phyloP scores from a whole-genome alignment of 2,113 vertebrate species.

The Mus pahari region DNA sequence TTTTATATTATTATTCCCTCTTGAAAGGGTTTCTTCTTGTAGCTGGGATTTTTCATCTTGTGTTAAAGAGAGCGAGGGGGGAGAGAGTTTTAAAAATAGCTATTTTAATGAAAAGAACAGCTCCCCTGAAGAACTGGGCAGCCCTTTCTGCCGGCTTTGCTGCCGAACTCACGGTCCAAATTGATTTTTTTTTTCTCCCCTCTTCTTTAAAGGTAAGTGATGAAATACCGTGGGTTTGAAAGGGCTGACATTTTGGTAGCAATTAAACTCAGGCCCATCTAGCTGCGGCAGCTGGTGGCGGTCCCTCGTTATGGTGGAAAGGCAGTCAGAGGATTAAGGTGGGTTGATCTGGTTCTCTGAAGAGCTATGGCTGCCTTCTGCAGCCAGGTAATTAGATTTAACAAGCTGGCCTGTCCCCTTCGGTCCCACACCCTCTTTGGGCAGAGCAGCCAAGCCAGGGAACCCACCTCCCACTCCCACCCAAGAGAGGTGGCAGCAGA shows the following conservation, averaged over 20 bases:
- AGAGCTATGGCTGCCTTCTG: conserved; percentile 49
- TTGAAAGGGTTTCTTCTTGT: conserved; percentile 84
- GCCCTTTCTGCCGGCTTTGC: conserved; percentile 80
- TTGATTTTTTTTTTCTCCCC: conserved; percentile 79
- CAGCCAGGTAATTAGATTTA: conserved; percentile 80
- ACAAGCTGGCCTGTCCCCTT: conserved; percentile 67
- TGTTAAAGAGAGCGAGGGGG: conserved; percentile 79
- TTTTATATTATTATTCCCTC: conserved; percentile 84
- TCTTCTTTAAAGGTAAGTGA: conserved; percentile 85
- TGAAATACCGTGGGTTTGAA: conserved; percentile 84
- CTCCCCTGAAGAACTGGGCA: conserved; percentile 83
- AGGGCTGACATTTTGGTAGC: conserved; percentile 85
- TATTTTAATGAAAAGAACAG: conserved; percentile 85
- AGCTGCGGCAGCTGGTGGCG: conserved; percentile 72
- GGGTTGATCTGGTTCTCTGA: conserved; percentile 61
- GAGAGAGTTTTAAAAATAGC: conserved; percentile 84
- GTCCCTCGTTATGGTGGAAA: conserved; percentile 66
- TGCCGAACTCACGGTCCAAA: conserved; percentile 80
- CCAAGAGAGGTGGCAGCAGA: not conserved
- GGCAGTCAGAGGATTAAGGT: conserved; percentile 55
- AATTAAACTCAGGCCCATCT: conserved; percentile 82
- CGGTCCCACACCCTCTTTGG: conserved; percentile 26
- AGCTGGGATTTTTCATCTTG: conserved; percentile 83
- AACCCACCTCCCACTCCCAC: not conserved
- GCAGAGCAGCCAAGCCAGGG: not conserved